Base-by-base conservation (phyloP, 2,888 invertebrate species). In the Macaria liturata region DNA sequence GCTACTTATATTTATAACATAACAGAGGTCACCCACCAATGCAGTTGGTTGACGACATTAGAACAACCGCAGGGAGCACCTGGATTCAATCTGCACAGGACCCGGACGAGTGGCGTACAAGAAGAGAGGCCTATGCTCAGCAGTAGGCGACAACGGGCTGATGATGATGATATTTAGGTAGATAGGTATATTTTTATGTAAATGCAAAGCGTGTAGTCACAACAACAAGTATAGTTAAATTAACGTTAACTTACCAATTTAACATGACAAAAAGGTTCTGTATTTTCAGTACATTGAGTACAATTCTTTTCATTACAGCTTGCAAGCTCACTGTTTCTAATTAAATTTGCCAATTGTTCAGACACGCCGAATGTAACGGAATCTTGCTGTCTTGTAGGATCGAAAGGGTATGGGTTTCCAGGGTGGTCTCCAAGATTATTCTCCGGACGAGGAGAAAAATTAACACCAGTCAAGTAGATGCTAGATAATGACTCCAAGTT, bases 221-320 rank as follows among this genome's bases (percentile, higher is more conserved):
- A 20, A 20, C 20, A 20, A 20, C 20, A 20, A 20, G 20, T 20
- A 37, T 6, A 37, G 34, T 4, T 37, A 37, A 37, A 37, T 37
- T 37, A 37, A 7, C 34, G 7, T 37, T n/a, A 45, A 46, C 59
- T 57, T 57, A 66, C 66, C 58, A 64, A 49, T 61, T 74, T 74
- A 3, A 79, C 67, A 54, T 76, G 75, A 42, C 70, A 75, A 39
- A 64, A 66, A 4, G 69, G 63, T 65, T 76, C 76, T 34, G 54
- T 53, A 49, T 66, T 57, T 32, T 44, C 45, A 51, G 62, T 57
- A 54, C 49, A 59, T 48, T 54, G 30, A 8, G 46, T 47, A 59
- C 54, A 53, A 52, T 45, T 62, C 57, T 66, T 51, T 49, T 67
- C 51, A 46, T 9, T 9, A 55, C 31, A 49, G 46, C 51, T 51